Evolutionary conservation across 2,797 vertebrate genomes (phyloP), one percentile per base, ranked within the genome.

Genomic region (Erethizon dorsatum): DNA sequence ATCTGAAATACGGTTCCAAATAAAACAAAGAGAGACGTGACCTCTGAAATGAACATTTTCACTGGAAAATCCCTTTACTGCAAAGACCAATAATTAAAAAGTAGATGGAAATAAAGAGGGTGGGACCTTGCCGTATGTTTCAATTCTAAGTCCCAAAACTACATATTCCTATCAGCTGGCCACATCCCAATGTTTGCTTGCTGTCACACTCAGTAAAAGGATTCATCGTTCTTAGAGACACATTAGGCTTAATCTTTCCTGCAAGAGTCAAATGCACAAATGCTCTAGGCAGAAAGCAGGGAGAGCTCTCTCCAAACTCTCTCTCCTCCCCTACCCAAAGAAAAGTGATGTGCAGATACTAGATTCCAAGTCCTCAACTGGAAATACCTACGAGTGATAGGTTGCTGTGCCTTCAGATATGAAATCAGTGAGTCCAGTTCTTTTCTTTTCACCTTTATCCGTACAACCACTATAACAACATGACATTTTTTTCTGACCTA

Each of bases 11-110:
- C 67, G 65, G 31, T 12, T 92, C 47, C 90, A 90, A 85, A 91
- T 89, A 94, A 93, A 96, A 54, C 73, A 91, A 88, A 90, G 37
- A 90, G 8, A 17, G 41, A 88, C 33, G 26, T 86, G 41, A 92
- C 71, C 67, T 90, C 83, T 88, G 95, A 94, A 95, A 90, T 50
- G 14, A 12, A 95, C 90, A 80, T 22, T 86, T 63, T 71, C 45
- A 37, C 56, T 94, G n/a, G 83, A 97, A 82, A 95, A 79, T 89
- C 88, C 9, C 56, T 92, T 79, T n/a, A 67, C 6, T 82, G 1
- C 59, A 77, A 91, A 90, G 80, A 13, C 5, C 83, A 95, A 57
- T 45, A 88, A 92, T 8, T 90, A 97, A 95, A 89, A 52, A 45
- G 28, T 41, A 61, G 2, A 0, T 52, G n/a, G 9, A 20, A 59